Base-by-base conservation (phyloP, 2,888 invertebrate genomes). In the Drosophila austrosaltans region DNA sequence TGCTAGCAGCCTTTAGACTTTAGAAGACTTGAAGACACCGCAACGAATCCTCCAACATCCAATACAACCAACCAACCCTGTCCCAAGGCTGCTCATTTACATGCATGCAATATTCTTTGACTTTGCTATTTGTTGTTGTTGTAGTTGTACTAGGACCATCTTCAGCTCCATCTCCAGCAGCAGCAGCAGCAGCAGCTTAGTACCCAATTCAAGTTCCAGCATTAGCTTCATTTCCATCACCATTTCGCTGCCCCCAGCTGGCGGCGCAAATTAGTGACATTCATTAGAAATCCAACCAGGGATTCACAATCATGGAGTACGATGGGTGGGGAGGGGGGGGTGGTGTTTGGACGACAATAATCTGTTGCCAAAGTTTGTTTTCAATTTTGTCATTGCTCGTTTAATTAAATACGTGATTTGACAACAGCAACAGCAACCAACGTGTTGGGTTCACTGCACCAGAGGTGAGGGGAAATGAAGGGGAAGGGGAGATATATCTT, bases 381-480 rank as follows among this genome's bases (percentile, higher is more conserved):
- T 64, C 42, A 64, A 64, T 64, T 64, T 64, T 42, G 64, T 64
- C 64, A 40, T 53, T 42, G 32, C 57, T 56, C 32, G 56, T 57
- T 64, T 63, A 63, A 63, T 63, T 63, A 63, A 63, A 63, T 63
- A 63, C 63, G 63, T 63, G 63, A 63, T 63, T 63, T 63, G 53
- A 63, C 54, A 59, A 59, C 58, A 42, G 48, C 42, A 7, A 16
- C 16, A 16, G 16, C 16, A 16, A 16, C 10, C 44, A 59, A 59
- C 39, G 58, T 40, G 58, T 40, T 59, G 39, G 40, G 30, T 16
- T 20, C 56, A 32, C 20, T 20, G 12, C 10, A 32, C 48, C 10
- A 8, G 4, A 10, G 36, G 5, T 5, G 2, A 56, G 4, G 4
- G 20, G 10, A 20, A 1, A 1, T 4, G 10, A 48, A 25, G 22